Percentiles rank a stretch among this genome's conserved stretches.
These are phyloP conservation scores for Smithornis capensis DNA, from an alignment of 2,113 vertebrate species.

Conservation along the genomic window DNA sequence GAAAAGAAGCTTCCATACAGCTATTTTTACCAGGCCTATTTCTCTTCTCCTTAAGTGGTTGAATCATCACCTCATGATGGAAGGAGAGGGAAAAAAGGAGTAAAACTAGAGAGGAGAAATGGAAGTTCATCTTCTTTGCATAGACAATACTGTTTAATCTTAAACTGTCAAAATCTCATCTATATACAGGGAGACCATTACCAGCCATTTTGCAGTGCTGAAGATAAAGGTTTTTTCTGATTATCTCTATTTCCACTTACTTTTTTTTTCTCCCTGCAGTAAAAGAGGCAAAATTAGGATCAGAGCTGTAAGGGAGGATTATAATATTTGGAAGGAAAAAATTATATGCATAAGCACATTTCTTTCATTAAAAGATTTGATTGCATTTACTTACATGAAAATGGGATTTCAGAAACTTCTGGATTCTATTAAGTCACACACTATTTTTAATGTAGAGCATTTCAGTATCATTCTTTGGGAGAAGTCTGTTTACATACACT, in stretches of 20 bases:
- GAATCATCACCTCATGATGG: background rate
- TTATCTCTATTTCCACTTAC: background rate
- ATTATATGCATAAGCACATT: background rate
- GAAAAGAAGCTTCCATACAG: background rate
- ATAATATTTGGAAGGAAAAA: background rate
- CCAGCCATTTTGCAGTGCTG: background rate
- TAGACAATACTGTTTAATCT: background rate
- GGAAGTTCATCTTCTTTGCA: background rate
- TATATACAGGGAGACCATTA: background rate
- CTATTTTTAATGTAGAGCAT: background rate
- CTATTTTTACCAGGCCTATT: background rate
- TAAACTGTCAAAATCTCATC: background rate
- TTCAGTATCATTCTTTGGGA: background rate
- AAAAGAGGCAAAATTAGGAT: background rate
- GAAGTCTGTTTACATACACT: background rate
- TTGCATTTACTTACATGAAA: background rate
- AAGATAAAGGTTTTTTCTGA: background rate
- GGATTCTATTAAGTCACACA: background rate
- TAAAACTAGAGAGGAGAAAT: background rate
- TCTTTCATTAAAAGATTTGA: background rate
- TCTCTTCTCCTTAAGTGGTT: background rate
- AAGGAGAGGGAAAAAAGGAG: background rate
- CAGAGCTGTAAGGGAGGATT: background rate
- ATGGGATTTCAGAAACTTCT: background rate
- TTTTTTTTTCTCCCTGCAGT: accelerated